Percentiles rank a stretch among this genome's conserved stretches.
These are phyloP conservation scores for Neomonachus schauinslandi DNA, from an alignment of 2,113 vertebrate species.

Conservation along the genomic window DNA sequence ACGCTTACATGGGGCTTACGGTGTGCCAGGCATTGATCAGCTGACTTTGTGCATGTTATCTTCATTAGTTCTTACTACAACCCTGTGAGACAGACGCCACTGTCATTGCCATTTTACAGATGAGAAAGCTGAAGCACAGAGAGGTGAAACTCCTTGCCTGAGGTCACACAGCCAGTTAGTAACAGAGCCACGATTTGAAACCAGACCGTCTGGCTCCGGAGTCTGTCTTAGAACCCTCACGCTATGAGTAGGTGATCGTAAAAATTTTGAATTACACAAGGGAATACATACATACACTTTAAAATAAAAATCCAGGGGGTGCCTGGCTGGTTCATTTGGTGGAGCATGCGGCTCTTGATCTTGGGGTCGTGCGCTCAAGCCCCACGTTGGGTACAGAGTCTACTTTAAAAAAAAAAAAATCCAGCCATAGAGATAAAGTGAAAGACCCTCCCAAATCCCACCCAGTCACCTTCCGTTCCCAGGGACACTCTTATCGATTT, in stretches of 20 bases:
- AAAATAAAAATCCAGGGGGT: background rate
- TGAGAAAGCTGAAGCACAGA: background rate
- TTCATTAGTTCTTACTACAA: background rate
- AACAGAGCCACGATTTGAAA: background rate
- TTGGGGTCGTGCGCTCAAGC: background rate
- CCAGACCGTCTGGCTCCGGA: background rate
- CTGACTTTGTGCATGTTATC: background rate
- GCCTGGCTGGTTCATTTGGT: background rate
- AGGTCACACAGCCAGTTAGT: too few relatives aligned
- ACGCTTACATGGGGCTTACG: rapidly evolving
- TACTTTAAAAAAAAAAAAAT: background rate
- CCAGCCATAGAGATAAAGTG: background rate
- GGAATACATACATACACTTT: background rate
- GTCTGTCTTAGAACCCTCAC: background rate
- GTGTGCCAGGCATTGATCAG: background rate
- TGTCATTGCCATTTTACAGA: background rate
- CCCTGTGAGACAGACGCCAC: too few relatives aligned
- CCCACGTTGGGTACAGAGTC: background rate
- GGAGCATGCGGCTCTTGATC: background rate
- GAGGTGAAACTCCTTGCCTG: background rate
- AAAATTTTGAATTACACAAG: background rate
- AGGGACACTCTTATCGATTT: background rate
- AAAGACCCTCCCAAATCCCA: background rate
- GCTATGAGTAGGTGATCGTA: background rate
- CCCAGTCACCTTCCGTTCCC: background rate